Conservation (phyloP, 1,140 invertebrate species). For the Lanistes nyassanus region DNA sequence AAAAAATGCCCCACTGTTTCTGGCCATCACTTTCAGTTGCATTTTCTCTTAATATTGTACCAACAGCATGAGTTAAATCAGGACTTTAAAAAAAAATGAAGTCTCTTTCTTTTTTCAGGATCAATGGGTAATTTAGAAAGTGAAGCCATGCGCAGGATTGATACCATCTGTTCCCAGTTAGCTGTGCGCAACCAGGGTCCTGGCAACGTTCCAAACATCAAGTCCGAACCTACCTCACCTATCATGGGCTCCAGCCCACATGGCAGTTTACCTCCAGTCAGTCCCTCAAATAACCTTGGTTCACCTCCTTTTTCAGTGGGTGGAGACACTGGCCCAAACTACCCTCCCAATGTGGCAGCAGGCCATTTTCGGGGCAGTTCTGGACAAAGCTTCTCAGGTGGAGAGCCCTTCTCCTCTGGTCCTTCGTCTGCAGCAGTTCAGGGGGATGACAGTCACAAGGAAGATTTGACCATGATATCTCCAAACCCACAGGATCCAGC, state of each 20-base stretch:
- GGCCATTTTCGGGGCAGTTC: slow-evolving; percentile 1
- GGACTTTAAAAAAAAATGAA: no score
- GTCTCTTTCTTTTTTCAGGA: slow-evolving; percentile 6
- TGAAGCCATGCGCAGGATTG: slow-evolving; percentile 38
- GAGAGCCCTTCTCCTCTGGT: slow-evolving; percentile 17
- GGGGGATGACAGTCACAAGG: not conserved
- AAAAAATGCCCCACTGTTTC: no score
- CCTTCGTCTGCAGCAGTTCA: not conserved
- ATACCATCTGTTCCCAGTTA: slow-evolving; percentile 44
- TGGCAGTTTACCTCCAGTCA: slow-evolving; percentile 13
- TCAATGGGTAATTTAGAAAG: slow-evolving; percentile 25
- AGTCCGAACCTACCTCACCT: slow-evolving; percentile 47
- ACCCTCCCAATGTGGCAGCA: not conserved
- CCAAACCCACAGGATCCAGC: slow-evolving; percentile 18
- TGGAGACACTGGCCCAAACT: not conserved
- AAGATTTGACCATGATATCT: slow-evolving; percentile 5
- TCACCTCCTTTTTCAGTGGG: slow-evolving; percentile 11
- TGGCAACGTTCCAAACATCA: slow-evolving; percentile 22
- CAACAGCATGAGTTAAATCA: no score
- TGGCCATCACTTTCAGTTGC: no score
- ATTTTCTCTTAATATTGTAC: no score
- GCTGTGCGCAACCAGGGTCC: slow-evolving; percentile 29
- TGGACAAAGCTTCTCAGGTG: not conserved
- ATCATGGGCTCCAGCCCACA: slow-evolving; percentile 12
- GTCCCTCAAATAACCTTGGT: slow-evolving; percentile 7